A percentile compares a stretch with the other conserved stretches of the same genome.
Evolutionary conservation across 1,140 invertebrate species (phyloP).

Genomic region (Bacillus rossius): DNA sequence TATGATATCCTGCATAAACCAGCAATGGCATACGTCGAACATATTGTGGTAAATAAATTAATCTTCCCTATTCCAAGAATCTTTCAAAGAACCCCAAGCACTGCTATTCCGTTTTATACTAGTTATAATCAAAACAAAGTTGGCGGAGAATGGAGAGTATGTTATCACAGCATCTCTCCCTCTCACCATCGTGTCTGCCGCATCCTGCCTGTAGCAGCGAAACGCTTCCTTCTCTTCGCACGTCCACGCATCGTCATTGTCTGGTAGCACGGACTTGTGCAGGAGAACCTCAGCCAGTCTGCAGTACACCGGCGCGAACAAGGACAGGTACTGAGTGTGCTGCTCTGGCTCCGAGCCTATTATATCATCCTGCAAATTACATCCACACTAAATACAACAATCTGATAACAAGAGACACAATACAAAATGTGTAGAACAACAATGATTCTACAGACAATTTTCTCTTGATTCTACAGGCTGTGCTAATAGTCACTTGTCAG

Average conservation of each 20-base stretch:
- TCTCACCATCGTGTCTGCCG: conserved; percentile 74
- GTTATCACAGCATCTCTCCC: too few relatives aligned
- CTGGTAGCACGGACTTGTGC: conserved; percentile 55
- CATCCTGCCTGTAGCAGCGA: conserved; percentile 86
- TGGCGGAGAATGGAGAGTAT: too few relatives aligned
- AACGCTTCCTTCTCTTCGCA: conserved; percentile 79
- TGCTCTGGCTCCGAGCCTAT: conserved; percentile 45
- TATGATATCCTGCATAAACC: too few relatives aligned
- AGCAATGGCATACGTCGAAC: too few relatives aligned
- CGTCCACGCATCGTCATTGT: conserved; percentile 46
- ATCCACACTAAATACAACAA: neutral
- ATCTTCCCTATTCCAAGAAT: too few relatives aligned
- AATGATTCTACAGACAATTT: too few relatives aligned
- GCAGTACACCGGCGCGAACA: conserved; percentile 60
- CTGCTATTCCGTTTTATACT: too few relatives aligned
- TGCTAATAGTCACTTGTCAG: too few relatives aligned
- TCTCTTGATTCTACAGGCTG: too few relatives aligned
- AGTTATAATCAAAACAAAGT: too few relatives aligned
- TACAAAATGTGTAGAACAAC: conserved; percentile 2
- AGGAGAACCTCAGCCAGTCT: conserved; percentile 56
- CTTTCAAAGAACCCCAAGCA: too few relatives aligned
- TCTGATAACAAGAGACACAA: neutral
- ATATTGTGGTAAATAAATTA: too few relatives aligned
- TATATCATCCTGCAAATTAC: conserved; percentile 52
- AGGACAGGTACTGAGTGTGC: conserved; percentile 42